phyloP scores from a whole-genome alignment of 2,797 vertebrate genomes.

The Pangasius macronema region DNA sequence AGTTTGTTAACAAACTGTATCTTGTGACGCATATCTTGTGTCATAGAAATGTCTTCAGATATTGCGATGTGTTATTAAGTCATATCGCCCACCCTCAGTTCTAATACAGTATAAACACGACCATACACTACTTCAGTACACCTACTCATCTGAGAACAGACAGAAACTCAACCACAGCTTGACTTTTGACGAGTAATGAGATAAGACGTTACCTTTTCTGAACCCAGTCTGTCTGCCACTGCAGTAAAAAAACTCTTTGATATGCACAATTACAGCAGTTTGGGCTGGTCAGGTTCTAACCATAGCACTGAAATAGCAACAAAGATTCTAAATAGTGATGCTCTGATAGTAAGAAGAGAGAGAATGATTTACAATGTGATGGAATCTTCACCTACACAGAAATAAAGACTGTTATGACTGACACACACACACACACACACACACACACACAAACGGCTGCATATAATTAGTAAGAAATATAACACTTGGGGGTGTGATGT shows the following conservation, averaged over 20 bases:
- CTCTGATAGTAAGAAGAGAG: constrained; percentile 2
- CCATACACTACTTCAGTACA: neutral
- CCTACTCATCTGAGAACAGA: constrained; percentile 12
- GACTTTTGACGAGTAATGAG: neutral
- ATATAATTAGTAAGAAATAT: constrained; percentile 4
- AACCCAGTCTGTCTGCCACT: constrained; percentile 13
- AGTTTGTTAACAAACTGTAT: neutral
- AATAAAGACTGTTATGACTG: neutral
- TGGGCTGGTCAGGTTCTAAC: neutral
- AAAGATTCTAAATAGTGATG: neutral
- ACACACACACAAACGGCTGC: neutral
- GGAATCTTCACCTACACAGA: constrained; percentile 23
- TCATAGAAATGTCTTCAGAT: neutral
- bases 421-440: constrained; percentile 36
- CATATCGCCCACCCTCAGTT: neutral
- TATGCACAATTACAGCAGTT: constrained; percentile 9
- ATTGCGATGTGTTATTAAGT: neutral
- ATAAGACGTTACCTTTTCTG: constrained; percentile 8
- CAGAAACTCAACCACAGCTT: neutral
- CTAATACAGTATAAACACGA: neutral
- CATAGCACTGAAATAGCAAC: neutral
- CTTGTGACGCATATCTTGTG: neutral
- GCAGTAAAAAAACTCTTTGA: constrained; percentile 7
- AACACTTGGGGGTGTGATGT: neutral
- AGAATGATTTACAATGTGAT: constrained; percentile 19